phyloP scores from a whole-genome alignment of 2,888 invertebrate genomes.

The Acanthosepion lycidas region DNA sequence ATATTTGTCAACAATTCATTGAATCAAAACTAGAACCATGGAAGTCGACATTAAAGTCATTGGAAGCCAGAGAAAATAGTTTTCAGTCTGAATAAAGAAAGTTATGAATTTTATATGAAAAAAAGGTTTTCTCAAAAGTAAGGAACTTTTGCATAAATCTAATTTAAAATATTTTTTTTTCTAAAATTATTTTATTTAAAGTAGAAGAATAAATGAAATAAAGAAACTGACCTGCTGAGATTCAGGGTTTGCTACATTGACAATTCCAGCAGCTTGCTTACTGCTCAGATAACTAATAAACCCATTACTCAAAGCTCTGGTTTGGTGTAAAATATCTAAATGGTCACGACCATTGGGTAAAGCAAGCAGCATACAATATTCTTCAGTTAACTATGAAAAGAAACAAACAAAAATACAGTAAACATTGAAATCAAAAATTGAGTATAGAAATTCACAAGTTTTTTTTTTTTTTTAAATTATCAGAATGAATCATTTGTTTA shows the following conservation, averaged over 20 bases:
- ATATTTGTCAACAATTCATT: no score
- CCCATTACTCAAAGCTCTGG: slow-evolving; percentile 87
- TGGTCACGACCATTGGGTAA: slow-evolving; percentile 96
- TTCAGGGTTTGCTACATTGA: slow-evolving; percentile 90
- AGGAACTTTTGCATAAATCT: no score
- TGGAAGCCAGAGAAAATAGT: no score
- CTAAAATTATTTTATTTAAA: background rate
- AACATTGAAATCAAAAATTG: background rate
- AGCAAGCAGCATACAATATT: slow-evolving; percentile 96
- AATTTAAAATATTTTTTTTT: no score
- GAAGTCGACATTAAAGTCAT: no score
- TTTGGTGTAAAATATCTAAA: slow-evolving; percentile 92
- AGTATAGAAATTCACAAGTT: no score
- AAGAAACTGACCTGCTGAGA: slow-evolving; percentile 70
- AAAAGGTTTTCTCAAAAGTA: no score
- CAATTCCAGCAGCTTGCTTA: slow-evolving; percentile 98
- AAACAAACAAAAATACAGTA: background rate
- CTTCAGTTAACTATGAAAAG: slow-evolving; percentile 86
- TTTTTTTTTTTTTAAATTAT: no score
- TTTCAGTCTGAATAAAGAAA: no score
- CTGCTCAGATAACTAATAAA: slow-evolving; percentile 97
- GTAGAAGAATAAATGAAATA: background rate
- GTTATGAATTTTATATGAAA: no score
- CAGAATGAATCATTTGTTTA: no score
- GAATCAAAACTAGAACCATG: no score